Conservation (phyloP, 2,113 vertebrate genomes). For the Bos javanicus region DNA sequence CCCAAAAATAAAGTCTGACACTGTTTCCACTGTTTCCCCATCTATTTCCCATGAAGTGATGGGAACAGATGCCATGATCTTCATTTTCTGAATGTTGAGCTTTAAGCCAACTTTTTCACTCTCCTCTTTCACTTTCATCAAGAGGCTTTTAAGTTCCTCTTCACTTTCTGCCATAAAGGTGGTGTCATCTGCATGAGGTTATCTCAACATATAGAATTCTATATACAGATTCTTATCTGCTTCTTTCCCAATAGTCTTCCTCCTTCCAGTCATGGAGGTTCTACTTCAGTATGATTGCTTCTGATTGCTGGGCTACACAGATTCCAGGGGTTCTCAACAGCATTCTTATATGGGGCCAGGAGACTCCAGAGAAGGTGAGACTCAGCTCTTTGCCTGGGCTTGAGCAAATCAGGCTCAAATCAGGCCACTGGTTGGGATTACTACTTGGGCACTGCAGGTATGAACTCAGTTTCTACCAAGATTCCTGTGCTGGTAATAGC, state of each 20-base stretch:
- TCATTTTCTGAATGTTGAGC: no score
- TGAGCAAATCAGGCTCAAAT: neutral
- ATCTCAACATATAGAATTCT: neutral
- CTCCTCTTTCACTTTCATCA: no score
- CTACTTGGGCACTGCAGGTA: neutral
- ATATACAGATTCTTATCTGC: neutral
- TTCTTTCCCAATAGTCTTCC: neutral
- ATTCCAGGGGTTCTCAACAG: neutral
- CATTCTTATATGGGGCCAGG: neutral
- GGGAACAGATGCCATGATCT: no score
- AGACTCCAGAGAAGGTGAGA: neutral
- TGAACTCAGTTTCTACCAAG: neutral
- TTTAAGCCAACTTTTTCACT: no score
- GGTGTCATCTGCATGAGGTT: no score
- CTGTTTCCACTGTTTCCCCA: no score
- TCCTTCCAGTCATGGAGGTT: neutral
- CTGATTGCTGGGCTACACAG: neutral
- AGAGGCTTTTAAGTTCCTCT: no score
- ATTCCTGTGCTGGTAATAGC: neutral
- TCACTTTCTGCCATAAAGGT: no score
- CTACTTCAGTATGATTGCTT: neutral
- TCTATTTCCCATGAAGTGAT: no score
- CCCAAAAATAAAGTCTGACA: no score
- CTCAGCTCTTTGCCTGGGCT: neutral
- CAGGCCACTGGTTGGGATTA: neutral